These are phyloP conservation scores for Tetramorium alpestre DNA, from an alignment of 1,140 invertebrate species.

Conservation along the genomic window DNA sequence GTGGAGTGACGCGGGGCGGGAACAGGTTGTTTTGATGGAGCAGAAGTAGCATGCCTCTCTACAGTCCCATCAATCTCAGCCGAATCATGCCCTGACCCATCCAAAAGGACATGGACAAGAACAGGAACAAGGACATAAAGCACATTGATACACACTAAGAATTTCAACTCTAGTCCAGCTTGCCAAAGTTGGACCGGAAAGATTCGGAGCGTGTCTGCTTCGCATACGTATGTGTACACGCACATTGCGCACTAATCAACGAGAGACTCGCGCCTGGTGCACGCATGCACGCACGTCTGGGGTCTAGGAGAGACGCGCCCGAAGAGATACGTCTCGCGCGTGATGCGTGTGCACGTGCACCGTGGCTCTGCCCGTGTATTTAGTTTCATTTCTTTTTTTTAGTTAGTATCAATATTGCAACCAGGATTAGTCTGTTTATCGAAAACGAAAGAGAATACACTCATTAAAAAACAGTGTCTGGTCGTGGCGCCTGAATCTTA, in stretches of 20 bases:
- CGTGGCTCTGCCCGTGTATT: conserved; percentile 59
- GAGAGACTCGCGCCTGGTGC: conserved; percentile 33
- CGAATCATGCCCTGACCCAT: conserved; percentile 86
- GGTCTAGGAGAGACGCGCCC: neutral
- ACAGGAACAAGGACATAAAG: conserved; percentile 86
- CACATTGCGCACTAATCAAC: conserved; percentile 46
- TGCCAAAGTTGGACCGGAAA: conserved; percentile 78
- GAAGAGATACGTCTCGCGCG: conserved; percentile 10
- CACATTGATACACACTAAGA: conserved; percentile 86
- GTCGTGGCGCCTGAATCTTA: conserved; percentile 81
- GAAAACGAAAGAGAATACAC: conserved; percentile 74
- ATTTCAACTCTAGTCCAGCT: conserved; percentile 82
- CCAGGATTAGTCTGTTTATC: conserved; percentile 80
- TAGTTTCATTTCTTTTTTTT: conserved; percentile 25
- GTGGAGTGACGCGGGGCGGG: conserved; percentile 81
- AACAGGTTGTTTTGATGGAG: conserved; percentile 84
- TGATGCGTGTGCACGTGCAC: conserved; percentile 64
- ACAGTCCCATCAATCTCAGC: conserved; percentile 85
- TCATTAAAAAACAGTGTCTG: conserved; percentile 79
- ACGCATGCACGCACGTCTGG: conserved; percentile 53
- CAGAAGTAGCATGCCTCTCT: conserved; percentile 85
- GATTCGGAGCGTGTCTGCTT: conserved; percentile 74
- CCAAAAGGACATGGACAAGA: conserved; percentile 85
- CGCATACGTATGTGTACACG: conserved; percentile 64
- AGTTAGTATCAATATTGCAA: conserved; percentile 82